A percentile compares a stretch with the other conserved stretches of the same genome.
These are phyloP conservation scores for Drosophila kuntzei DNA, from an alignment of 2,888 invertebrate species.

Conservation along the genomic window DNA sequence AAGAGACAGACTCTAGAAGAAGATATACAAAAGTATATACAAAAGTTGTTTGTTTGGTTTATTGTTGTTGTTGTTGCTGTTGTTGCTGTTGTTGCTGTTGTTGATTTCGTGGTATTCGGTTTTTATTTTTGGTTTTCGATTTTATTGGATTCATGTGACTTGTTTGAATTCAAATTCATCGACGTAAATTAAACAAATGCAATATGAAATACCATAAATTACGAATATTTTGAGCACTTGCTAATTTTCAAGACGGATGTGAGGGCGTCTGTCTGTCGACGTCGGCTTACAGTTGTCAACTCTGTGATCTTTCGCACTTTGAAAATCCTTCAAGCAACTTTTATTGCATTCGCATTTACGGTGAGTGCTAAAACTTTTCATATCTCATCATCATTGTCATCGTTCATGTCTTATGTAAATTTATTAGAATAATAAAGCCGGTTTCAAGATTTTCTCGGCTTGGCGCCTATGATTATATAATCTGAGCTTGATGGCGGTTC, in stretches of 20 bases:
- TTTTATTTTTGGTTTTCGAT: slow-evolving; percentile 30
- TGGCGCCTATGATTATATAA: slow-evolving; percentile 51
- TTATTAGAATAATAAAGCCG: slow-evolving; percentile 38
- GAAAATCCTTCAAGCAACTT: slow-evolving; percentile 27
- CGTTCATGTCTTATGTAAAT: slow-evolving; percentile 32
- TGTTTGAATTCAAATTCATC: slow-evolving; percentile 48
- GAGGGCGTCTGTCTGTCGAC: slow-evolving; percentile 20
- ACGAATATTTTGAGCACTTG: slow-evolving; percentile 47
- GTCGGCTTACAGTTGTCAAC: slow-evolving; percentile 24
- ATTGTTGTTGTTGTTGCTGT: slow-evolving; percentile 9
- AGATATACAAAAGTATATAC: slow-evolving; percentile 3
- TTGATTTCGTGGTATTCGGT: slow-evolving; percentile 13
- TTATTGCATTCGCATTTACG: slow-evolving; percentile 25
- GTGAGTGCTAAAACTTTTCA: slow-evolving; percentile 16
- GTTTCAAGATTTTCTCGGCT: slow-evolving; percentile 35
- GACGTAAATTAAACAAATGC: slow-evolving; percentile 49
- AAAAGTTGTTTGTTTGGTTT: slow-evolving; percentile 71
- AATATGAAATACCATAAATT: slow-evolving; percentile 51
- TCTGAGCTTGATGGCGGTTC: slow-evolving; percentile 43
- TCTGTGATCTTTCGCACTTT: slow-evolving; percentile 7
- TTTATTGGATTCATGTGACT: slow-evolving; percentile 69
- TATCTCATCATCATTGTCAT: slow-evolving; percentile 12
- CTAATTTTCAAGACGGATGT: slow-evolving; percentile 70
- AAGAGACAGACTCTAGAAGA: slow-evolving; percentile 15
- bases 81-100: slow-evolving; percentile 15